Percentiles rank a stretch among this genome's conserved stretches.
These are phyloP conservation scores for Galaxea fascicularis DNA, from an alignment of 92 coral and sea anemone genomes.

Conservation along the genomic window DNA sequence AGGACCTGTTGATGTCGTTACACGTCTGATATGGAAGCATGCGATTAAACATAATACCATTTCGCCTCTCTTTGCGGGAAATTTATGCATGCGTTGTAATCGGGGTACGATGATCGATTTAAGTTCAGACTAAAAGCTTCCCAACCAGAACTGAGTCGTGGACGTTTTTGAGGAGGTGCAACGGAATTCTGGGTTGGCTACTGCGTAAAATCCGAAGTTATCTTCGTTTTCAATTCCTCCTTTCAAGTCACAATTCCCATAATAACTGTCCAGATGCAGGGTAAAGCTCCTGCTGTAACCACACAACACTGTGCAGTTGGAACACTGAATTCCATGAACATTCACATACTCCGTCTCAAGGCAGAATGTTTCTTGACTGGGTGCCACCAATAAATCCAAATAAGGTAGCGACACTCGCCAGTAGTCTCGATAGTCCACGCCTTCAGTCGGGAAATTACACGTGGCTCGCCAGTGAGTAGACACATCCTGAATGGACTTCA, in stretches of 20 bases:
- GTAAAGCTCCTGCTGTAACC: not conserved
- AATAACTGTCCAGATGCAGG: slow-evolving; percentile 10
- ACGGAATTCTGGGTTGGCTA: not conserved
- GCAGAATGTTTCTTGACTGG: not conserved
- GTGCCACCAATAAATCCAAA: not conserved
- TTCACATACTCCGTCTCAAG: not conserved
- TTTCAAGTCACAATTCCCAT: not conserved
- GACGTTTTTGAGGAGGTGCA: not conserved
- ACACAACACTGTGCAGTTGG: not conserved
- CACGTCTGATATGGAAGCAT: too few relatives aligned
- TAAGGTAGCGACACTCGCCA: too few relatives aligned
- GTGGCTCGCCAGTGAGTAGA: slow-evolving; percentile 53
- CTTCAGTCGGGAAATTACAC: slow-evolving; percentile 25
- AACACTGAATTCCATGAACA: not conserved
- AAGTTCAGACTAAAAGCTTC: not conserved
- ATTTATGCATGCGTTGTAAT: too few relatives aligned
- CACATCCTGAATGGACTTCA: not conserved
- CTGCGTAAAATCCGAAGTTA: not conserved
- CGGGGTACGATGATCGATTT: too few relatives aligned
- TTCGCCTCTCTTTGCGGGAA: too few relatives aligned
- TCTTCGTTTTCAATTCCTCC: slow-evolving; percentile 18
- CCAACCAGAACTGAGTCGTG: slow-evolving; percentile 27
- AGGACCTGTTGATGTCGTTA: too few relatives aligned
- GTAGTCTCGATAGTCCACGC: slow-evolving; percentile 37
- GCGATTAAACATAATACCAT: too few relatives aligned